phyloP scores from a whole-genome alignment of 2,888 invertebrate genomes.

The Uropetala carovei region DNA sequence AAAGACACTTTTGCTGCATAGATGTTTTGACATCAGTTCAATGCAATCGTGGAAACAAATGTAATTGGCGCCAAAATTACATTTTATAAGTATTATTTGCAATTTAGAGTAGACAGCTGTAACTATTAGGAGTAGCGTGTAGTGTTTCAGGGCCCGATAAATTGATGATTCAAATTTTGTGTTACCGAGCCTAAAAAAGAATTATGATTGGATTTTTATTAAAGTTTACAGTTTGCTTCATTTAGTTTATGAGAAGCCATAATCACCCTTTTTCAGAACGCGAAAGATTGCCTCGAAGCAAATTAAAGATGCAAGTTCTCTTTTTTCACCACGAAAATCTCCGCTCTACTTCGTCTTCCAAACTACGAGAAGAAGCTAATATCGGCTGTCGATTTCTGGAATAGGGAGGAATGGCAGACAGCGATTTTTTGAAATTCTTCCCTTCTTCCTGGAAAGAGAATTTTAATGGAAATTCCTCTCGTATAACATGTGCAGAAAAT shows the following conservation, averaged over 20 bases:
- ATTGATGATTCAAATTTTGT: no score
- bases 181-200: no score
- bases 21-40: no score
- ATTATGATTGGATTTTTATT: neutral
- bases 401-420: neutral
- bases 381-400: neutral
- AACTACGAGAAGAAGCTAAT: neutral
- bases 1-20: no score
- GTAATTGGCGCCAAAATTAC: no score
- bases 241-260: neutral
- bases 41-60: no score
- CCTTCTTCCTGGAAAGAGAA: neutral
- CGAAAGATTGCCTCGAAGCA: neutral
- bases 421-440: slow-evolving; percentile 5
- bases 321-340: neutral
- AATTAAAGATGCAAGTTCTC: neutral
- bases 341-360: neutral
- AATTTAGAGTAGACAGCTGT: no score
- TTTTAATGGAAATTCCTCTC: slow-evolving; percentile 31
- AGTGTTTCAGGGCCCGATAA: no score
- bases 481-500: neutral
- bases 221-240: neutral
- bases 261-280: neutral
- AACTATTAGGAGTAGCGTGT: no score
- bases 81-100: no score